These are phyloP conservation scores for Smittia sp. DNA, from an alignment of 2,888 invertebrate genomes.

Conservation along the genomic window DNA sequence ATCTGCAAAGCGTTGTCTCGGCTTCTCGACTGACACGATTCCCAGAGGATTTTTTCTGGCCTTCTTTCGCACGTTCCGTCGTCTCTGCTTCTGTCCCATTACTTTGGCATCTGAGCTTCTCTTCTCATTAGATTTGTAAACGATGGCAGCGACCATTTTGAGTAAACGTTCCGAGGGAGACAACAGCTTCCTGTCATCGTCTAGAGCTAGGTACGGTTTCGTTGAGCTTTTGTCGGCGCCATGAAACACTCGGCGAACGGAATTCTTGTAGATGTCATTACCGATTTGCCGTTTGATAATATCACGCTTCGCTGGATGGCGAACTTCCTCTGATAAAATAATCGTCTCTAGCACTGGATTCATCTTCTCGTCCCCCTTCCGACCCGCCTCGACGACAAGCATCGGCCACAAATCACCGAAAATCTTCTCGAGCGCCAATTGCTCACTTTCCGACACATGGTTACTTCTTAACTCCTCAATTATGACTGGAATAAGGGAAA, in stretches of 20 bases:
- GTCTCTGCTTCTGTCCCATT: neutral
- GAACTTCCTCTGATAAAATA: conserved; percentile 40
- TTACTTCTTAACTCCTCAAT: conserved; percentile 41
- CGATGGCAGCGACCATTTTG: conserved; percentile 42
- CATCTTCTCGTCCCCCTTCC: conserved; percentile 32
- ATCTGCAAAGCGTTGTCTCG: conserved; percentile 21
- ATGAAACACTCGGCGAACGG: conserved; percentile 18
- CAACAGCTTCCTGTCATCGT: conserved; percentile 40
- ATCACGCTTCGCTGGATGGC: conserved; percentile 32
- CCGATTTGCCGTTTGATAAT: conserved; percentile 28
- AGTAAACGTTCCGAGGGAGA: conserved; percentile 43
- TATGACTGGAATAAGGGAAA: conserved; percentile 42
- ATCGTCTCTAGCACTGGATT: conserved; percentile 43
- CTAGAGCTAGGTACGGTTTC: conserved; percentile 39
- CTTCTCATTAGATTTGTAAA: conserved; percentile 40
- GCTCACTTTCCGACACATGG: conserved; percentile 38
- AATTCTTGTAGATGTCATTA: conserved; percentile 28
- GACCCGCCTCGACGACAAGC: conserved; percentile 41
- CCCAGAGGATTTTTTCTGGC: conserved; percentile 30
- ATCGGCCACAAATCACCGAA: conserved; percentile 43
- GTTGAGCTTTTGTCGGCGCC: neutral
- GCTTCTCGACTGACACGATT: conserved; percentile 20
- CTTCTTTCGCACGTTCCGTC: conserved; percentile 11
- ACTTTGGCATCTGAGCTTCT: neutral
- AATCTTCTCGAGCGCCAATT: conserved; percentile 40